phyloP scores from a whole-genome alignment of 2,888 invertebrate species.

The Spodoptera littoralis region DNA sequence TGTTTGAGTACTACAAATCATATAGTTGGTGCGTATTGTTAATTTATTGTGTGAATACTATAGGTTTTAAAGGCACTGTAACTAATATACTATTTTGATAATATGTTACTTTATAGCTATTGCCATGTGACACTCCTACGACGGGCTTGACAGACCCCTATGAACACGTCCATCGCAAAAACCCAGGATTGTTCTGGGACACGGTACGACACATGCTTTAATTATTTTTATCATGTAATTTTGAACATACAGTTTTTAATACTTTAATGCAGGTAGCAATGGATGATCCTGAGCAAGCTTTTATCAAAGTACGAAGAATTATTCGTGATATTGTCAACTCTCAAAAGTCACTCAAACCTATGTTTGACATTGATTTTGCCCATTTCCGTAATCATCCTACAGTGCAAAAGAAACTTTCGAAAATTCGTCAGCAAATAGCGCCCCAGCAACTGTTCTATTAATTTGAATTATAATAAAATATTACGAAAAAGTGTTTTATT shows the following conservation, averaged over 20 bases:
- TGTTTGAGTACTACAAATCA: no score
- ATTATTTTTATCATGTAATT: neutral
- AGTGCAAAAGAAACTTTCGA: constrained; percentile 66
- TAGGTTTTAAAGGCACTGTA: neutral
- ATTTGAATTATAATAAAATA: constrained; percentile 54
- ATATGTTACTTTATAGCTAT: constrained; percentile 5
- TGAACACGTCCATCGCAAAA: constrained; percentile 74
- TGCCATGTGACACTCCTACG: constrained; percentile 54
- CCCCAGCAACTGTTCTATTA: constrained; percentile 75
- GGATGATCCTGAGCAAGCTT: constrained; percentile 76
- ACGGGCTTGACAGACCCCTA: constrained; percentile 74
- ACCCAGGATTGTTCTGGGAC: constrained; percentile 81
- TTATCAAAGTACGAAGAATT: constrained; percentile 72
- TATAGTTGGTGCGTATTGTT: no score
- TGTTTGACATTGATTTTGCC: constrained; percentile 80
- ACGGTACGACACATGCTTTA: constrained; percentile 68
- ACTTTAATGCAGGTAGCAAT: constrained; percentile 69
- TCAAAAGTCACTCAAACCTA: constrained; percentile 72
- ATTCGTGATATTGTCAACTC: constrained; percentile 72
- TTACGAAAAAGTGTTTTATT: constrained; percentile 73
- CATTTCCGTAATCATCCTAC: constrained; percentile 67
- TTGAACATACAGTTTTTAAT: neutral
- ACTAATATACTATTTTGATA: neutral
- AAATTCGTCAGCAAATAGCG: constrained; percentile 76
- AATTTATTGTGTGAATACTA: no score